phyloP scores from a whole-genome alignment of 2,797 vertebrate species.

The Artibeus jamaicensis region DNA sequence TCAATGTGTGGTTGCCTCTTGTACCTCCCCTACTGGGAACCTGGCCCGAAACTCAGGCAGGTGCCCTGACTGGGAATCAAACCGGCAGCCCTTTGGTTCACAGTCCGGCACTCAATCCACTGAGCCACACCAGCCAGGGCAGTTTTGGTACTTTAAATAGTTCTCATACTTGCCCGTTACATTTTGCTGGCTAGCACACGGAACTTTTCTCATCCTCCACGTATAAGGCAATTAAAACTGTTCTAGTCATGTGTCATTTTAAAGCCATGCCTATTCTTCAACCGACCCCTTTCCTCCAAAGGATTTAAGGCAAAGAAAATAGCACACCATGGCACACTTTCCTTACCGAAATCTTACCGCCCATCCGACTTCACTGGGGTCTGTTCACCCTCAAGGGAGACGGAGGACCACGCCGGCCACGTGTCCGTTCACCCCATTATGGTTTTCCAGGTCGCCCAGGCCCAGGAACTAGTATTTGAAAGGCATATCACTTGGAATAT shows the following conservation, averaged over 20 bases:
- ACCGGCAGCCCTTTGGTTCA: no score
- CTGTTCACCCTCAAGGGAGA: background rate
- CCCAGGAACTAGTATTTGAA: background rate
- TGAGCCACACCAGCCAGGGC: no score
- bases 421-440: background rate
- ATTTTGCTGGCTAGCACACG: background rate
- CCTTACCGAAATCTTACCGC: background rate
- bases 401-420: fast-evolving
- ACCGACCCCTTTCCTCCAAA: background rate
- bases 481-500: background rate
- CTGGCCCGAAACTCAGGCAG: no score
- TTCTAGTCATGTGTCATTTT: background rate
- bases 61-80: no score
- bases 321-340: background rate
- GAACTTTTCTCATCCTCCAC: background rate
- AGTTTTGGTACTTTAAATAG: background rate
- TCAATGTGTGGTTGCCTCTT: no score
- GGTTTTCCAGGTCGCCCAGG: background rate
- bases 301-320: background rate
- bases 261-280: background rate
- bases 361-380: background rate
- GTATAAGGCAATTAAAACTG: background rate
- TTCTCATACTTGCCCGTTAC: background rate
- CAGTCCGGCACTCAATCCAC: no score
- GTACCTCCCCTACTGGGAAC: no score